Evolutionary conservation across 2,888 invertebrate genomes (phyloP).

Genomic region (Dendrolimus pini): DNA sequence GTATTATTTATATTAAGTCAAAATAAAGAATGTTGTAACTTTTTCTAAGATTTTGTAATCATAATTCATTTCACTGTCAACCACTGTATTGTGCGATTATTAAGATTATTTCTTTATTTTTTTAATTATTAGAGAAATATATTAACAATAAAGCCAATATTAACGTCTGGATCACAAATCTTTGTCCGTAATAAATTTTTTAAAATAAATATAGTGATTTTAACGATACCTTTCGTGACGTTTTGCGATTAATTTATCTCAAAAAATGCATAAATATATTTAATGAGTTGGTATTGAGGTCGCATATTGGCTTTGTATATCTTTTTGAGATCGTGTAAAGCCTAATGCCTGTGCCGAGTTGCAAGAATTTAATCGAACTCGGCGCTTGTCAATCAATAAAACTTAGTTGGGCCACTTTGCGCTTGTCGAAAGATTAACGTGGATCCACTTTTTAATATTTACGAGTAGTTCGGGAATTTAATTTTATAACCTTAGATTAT

Average conservation of each 20-base stretch:
- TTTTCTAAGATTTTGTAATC: no score
- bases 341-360: constrained; percentile 51
- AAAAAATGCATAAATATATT: not conserved
- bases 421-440: constrained; percentile 25
- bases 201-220: not conserved
- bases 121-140: no score
- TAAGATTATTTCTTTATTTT: no score
- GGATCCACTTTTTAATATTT: constrained; percentile 25
- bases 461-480: no score
- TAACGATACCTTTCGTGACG: not conserved
- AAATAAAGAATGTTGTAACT: no score
- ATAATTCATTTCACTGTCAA: no score
- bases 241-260: not conserved
- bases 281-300: constrained; percentile 19
- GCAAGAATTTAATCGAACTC: constrained; percentile 64
- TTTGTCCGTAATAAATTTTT: no score
- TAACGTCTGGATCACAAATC: no score
- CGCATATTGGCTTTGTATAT: not conserved
- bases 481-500: not conserved
- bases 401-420: constrained; percentile 47
- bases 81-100: no score
- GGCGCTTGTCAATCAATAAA: constrained; percentile 73
- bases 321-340: constrained; percentile 41
- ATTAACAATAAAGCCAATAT: no score
- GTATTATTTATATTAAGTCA: no score